phyloP scores from a whole-genome alignment of 2,888 invertebrate species.

The Campoletis raptor region DNA sequence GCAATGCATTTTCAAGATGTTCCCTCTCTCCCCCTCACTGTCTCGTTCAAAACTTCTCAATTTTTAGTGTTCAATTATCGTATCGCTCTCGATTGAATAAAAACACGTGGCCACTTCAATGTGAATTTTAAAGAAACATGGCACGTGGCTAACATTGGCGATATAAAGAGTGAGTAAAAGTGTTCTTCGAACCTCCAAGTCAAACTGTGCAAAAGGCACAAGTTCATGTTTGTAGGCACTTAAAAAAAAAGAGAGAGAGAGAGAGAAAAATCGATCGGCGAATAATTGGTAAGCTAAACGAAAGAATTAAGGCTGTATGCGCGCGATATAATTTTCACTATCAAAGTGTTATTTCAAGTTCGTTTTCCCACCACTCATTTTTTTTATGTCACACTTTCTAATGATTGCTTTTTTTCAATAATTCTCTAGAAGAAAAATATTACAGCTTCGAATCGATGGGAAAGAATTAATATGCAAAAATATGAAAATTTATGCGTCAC shows the following conservation, averaged over 20 bases:
- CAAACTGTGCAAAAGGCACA: conserved; percentile 12
- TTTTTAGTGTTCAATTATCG: conserved; percentile 30
- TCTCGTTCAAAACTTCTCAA: not conserved
- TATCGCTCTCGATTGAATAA: conserved; percentile 28
- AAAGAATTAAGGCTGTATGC: conserved; percentile 21
- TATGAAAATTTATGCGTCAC: not conserved
- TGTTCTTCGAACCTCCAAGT: conserved; percentile 24
- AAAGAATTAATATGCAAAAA: not conserved
- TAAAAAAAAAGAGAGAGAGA: not conserved
- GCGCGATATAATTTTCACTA: conserved; percentile 12
- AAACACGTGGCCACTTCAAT: conserved; percentile 58
- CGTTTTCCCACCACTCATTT: not conserved
- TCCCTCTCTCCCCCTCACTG: conserved; percentile 4
- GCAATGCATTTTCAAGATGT: conserved; percentile 41
- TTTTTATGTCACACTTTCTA: conserved; percentile 3
- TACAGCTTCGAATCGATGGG: not conserved
- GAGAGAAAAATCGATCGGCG: conserved; percentile 43
- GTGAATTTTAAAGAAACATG: conserved; percentile 47
- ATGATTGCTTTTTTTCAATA: not conserved
- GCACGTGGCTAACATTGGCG: conserved; percentile 56
- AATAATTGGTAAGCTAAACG: conserved; percentile 46
- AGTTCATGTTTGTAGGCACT: conserved; percentile 3
- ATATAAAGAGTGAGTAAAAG: conserved; percentile 30
- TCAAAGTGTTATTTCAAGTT: conserved; percentile 10
- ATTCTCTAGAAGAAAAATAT: not conserved